A percentile compares a stretch with the other conserved stretches of the same genome.
phyloP scores from a whole-genome alignment of 2,888 invertebrate species.

The Oscheius sp. region DNA sequence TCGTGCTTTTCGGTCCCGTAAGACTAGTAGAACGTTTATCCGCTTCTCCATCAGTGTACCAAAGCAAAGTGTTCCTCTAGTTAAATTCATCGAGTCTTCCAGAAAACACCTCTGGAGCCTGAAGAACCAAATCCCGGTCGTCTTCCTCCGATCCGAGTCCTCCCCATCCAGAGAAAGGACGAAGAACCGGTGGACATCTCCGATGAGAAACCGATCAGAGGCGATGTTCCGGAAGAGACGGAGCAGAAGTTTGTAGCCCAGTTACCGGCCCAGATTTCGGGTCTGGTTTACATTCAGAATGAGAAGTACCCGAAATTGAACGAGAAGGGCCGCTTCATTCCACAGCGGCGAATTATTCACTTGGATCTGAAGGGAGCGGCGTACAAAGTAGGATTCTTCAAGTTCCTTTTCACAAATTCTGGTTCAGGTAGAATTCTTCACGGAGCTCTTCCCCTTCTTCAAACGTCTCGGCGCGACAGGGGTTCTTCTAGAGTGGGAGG shows the following conservation, averaged over 20 bases:
- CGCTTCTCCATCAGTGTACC: too few species aligned
- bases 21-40: not conserved
- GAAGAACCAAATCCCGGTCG: not conserved
- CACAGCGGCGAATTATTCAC: slow-evolving; percentile 81
- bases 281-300: slow-evolving; percentile 24
- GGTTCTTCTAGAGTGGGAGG: slow-evolving; percentile 86
- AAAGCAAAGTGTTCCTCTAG: not conserved
- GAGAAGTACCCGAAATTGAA: slow-evolving; percentile 66
- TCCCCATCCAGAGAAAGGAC: not conserved
- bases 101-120: not conserved
- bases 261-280: not conserved
- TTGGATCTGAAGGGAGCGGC: slow-evolving; percentile 81
- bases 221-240: not conserved
- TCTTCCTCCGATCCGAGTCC: not conserved
- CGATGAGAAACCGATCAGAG: not conserved
- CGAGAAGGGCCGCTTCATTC: slow-evolving; percentile 62
- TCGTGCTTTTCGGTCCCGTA: too few species aligned
- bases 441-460: slow-evolving; percentile 79
- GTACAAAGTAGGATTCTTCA: slow-evolving; percentile 53
- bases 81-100: not conserved
- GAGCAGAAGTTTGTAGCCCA: not conserved
- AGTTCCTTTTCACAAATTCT: not conserved
- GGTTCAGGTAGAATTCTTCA: slow-evolving; percentile 75
- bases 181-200: not conserved
- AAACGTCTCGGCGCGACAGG: slow-evolving; percentile 82